Base-by-base conservation (phyloP, 2,888 invertebrate genomes). In the Drosophila neotestacea region DNA sequence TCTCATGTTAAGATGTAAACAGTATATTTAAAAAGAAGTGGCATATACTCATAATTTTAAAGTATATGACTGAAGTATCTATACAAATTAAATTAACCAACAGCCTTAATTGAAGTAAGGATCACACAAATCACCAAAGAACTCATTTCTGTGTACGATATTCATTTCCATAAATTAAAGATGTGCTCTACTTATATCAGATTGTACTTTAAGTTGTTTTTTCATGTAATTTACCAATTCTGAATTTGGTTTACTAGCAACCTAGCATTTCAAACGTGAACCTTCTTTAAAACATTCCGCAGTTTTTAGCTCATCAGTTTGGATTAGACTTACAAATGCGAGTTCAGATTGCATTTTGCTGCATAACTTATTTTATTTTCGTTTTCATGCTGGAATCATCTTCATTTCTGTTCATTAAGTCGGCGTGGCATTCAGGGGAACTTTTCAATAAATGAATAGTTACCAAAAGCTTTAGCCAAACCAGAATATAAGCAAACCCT, bases 401-500 rank as follows among this genome's bases (percentile, higher is more conserved):
- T 50, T 36, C 36, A 36, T 36, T 50, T 36, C 4, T 11, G 50
- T 22, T 50, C 50, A 50, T 50, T 50, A 50, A 50, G 50, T 50
- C 34, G 27, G 22, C 27, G 34, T 36, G 50, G 50, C 11, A 36
- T 16, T n/a, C 16, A 4, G 22, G 11, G 4, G 22, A 36, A 50
- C 32, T 13, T 10, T 50, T 22, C 50, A 36, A 50, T 50, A 36
- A 50, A 50, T 50, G 50, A 50, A 50, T 50, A 50, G 50, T 50
- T 36, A 22, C 22, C 36, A 50, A 50, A 50, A 22, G 22, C 50
- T 36, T 36, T 36, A 7, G 36, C 7, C 22, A 22, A 27, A 5
- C 28, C 28, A 39, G 27, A 28, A 51, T 38, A 27, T 51, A 51
- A 27, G 16, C 48, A 34, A n/a, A 50, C 11, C 6, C 22, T 13